Conservation (phyloP, 2,797 vertebrate species). For the Oophaga sylvatica region DNA sequence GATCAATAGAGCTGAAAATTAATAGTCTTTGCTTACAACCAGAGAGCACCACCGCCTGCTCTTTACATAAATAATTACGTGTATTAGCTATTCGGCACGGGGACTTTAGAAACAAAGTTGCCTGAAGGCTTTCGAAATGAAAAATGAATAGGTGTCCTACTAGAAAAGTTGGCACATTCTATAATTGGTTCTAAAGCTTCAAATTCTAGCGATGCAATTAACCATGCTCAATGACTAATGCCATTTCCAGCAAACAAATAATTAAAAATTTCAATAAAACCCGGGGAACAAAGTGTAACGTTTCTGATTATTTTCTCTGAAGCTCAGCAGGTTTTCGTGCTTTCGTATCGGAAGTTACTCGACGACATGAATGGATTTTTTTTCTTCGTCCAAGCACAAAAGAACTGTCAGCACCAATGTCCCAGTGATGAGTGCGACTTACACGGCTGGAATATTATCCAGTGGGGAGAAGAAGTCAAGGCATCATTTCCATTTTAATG, state of each 20-base stretch:
- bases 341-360: conserved; percentile 25
- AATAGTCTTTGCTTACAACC: conserved; percentile 38
- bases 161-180: conserved; percentile 52
- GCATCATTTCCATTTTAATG: conserved; percentile 44
- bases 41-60: conserved; percentile 21
- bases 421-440: conserved; percentile 26
- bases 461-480: conserved; percentile 13
- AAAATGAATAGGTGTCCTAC: conserved; percentile 42
- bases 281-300: conserved; percentile 34
- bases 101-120: conserved; percentile 48
- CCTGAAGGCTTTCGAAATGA: conserved; percentile 48
- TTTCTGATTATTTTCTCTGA: conserved; percentile 43
- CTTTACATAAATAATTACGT: conserved; percentile 56
- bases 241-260: conserved; percentile 53
- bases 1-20: conserved; percentile 52
- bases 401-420: conserved; percentile 40
- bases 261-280: conserved; percentile 51
- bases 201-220: conserved; percentile 53
- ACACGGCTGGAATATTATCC: conserved; percentile 40
- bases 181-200: conserved; percentile 55
- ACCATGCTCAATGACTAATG: conserved; percentile 51
- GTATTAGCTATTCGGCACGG: conserved; percentile 15
- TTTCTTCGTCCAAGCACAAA: conserved; percentile 22
- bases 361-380: conserved; percentile 43
- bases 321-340: conserved; percentile 41